Percentiles rank a stretch among this genome's conserved stretches.
phyloP scores from a whole-genome alignment of 2,797 vertebrate genomes.

The Rhinoraja longicauda region DNA sequence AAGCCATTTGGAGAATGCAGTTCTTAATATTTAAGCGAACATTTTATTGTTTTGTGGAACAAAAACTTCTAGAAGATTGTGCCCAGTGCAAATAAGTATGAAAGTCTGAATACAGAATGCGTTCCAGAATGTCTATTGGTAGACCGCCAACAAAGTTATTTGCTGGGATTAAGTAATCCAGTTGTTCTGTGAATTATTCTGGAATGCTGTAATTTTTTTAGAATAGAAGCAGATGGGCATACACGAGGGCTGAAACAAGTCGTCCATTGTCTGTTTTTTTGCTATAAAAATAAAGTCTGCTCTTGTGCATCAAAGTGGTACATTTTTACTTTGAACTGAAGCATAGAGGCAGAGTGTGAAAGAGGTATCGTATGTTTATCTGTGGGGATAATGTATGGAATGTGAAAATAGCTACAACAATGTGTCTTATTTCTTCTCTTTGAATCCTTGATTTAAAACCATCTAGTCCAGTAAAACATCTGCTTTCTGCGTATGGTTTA shows the following conservation, averaged over 20 bases:
- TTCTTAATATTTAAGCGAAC: background rate
- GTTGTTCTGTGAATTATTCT: background rate
- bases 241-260: background rate
- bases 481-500: background rate
- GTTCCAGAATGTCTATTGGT: background rate
- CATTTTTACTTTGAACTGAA: background rate
- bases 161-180: background rate
- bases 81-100: background rate
- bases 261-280: background rate
- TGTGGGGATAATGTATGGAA: background rate
- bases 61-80: background rate
- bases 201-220: slow-evolving; percentile 1
- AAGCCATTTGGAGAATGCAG: background rate
- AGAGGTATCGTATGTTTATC: background rate
- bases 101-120: background rate
- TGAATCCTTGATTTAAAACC: background rate
- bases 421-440: background rate
- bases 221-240: slow-evolving; percentile 12
- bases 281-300: background rate
- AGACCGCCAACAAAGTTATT: background rate
- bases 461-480: background rate
- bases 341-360: background rate
- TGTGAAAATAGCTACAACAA: background rate
- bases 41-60: background rate
- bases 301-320: background rate